Evolutionary conservation across 2,888 invertebrate species (phyloP).

Genomic region (Synergus umbraculus): DNA sequence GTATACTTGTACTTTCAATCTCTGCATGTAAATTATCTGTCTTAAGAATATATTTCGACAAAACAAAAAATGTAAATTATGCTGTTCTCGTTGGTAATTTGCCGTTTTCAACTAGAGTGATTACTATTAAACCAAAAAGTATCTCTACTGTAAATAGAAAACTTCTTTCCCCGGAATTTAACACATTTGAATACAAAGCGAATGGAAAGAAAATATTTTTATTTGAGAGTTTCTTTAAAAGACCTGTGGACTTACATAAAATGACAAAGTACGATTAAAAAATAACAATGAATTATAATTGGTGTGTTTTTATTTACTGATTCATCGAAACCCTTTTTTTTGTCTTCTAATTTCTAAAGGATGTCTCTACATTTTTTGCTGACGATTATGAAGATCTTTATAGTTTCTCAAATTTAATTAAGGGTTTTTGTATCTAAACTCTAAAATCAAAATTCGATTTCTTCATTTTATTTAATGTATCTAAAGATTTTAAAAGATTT

Average conservation of each 20-base stretch:
- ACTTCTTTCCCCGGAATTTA: not conserved
- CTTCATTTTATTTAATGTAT: no score
- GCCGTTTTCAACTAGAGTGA: conserved; percentile 42
- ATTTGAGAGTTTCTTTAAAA: conserved; percentile 50
- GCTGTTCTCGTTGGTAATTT: conserved; percentile 47
- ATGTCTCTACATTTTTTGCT: not conserved
- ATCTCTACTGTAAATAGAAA: not conserved
- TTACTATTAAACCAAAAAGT: conserved; percentile 43
- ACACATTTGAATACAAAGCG: conserved; percentile 42
- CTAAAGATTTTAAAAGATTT: no score
- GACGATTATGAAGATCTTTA: no score
- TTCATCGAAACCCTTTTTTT: not conserved
- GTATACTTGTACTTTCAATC: not conserved
- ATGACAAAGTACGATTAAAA: not conserved
- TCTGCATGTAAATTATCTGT: conserved; percentile 9
- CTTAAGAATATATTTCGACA: conserved; percentile 54
- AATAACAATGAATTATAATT: not conserved
- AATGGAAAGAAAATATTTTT: conserved; percentile 49
- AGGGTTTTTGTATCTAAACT: no score
- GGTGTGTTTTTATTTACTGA: not conserved
- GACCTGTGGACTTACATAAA: conserved; percentile 44
- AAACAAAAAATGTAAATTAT: conserved; percentile 39
- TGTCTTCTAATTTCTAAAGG: not conserved
- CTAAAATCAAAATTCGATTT: no score
- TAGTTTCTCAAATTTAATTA: no score